These are phyloP conservation scores for Drosophila trapezifrons DNA, from an alignment of 1,140 invertebrate genomes.

Conservation along the genomic window DNA sequence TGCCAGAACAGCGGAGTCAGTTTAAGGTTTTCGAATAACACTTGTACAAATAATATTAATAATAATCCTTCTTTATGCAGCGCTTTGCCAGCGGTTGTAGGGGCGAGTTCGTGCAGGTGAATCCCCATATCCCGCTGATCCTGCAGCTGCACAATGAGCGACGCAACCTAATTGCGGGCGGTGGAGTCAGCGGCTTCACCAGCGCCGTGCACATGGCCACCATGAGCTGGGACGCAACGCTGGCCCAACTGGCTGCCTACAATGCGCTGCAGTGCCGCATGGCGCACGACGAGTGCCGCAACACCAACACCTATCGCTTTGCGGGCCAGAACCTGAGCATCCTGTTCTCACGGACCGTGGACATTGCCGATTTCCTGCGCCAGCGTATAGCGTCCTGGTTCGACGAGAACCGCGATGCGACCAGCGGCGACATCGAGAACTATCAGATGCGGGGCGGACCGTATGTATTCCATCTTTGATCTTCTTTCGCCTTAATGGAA, in stretches of 20 bases:
- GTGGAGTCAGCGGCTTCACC: slow-evolving; percentile 56
- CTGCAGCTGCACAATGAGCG: slow-evolving; percentile 66
- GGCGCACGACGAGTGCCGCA: slow-evolving; percentile 75
- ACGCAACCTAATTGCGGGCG: slow-evolving; percentile 63
- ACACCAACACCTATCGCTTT: slow-evolving; percentile 67
- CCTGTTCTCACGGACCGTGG: slow-evolving; percentile 49
- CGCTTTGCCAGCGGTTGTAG: slow-evolving; percentile 61
- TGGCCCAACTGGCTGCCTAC: slow-evolving; percentile 66
- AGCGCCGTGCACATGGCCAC: slow-evolving; percentile 67
- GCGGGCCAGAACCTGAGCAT: slow-evolving; percentile 72
- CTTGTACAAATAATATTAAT: not conserved
- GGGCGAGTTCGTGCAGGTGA: slow-evolving; percentile 57
- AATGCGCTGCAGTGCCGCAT: slow-evolving; percentile 69
- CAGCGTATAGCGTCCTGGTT: slow-evolving; percentile 63
- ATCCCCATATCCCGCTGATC: slow-evolving; percentile 49
- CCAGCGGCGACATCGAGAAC: slow-evolving; percentile 60
- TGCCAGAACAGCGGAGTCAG: slow-evolving; percentile 70
- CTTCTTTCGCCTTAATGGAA: not conserved
- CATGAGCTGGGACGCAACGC: slow-evolving; percentile 58
- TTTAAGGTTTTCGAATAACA: not conserved
- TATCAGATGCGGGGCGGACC: slow-evolving; percentile 55
- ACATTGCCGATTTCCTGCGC: slow-evolving; percentile 39
- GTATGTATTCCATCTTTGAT: slow-evolving; percentile 21
- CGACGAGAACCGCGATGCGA: slow-evolving; percentile 61
- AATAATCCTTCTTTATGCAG: not conserved